Conservation (phyloP, 2,888 invertebrate genomes). For the Epistrophe eligans region DNA sequence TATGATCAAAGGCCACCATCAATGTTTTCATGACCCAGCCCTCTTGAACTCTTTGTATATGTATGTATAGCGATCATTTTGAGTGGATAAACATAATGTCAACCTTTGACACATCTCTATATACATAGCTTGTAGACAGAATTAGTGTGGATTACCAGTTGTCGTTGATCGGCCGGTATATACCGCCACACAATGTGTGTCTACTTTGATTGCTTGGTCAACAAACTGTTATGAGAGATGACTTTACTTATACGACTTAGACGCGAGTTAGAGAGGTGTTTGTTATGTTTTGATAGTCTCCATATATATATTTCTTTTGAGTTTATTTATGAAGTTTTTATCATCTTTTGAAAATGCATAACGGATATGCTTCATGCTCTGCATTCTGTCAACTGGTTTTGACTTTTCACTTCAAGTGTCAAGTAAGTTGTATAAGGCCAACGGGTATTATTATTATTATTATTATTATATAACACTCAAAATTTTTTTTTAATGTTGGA, state of each 20-base stretch:
- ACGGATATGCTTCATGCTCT: slow-evolving; percentile 21
- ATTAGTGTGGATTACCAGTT: slow-evolving; percentile 65
- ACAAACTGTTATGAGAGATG: slow-evolving; percentile 32
- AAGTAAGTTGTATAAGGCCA: not conserved
- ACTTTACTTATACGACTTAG: not conserved
- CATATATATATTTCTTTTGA: not conserved
- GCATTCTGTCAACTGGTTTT: slow-evolving; percentile 31
- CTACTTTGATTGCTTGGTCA: slow-evolving; percentile 67
- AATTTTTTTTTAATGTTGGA: not conserved
- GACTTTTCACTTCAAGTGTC: slow-evolving; percentile 6
- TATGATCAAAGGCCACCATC: slow-evolving; percentile 30
- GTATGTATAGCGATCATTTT: slow-evolving; percentile 16
- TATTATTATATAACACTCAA: not conserved
- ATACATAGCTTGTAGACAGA: slow-evolving; percentile 49
- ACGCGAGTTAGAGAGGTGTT: not conserved
- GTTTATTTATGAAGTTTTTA: not conserved
- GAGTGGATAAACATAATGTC: slow-evolving; percentile 63
- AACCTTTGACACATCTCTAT: slow-evolving; percentile 68
- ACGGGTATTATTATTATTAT: not conserved
- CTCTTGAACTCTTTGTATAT: slow-evolving; percentile 36
- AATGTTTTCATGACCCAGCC: slow-evolving; percentile 30
- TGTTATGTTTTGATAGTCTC: slow-evolving; percentile 1
- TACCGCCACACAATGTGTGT: slow-evolving; percentile 52
- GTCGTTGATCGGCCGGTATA: too few species aligned
- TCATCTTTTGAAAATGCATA: slow-evolving; percentile 1